A percentile compares a stretch with the other conserved stretches of the same genome.
Conservation (phyloP, 2,797 vertebrate genomes). For the Semaprochilodus insignis region DNA sequence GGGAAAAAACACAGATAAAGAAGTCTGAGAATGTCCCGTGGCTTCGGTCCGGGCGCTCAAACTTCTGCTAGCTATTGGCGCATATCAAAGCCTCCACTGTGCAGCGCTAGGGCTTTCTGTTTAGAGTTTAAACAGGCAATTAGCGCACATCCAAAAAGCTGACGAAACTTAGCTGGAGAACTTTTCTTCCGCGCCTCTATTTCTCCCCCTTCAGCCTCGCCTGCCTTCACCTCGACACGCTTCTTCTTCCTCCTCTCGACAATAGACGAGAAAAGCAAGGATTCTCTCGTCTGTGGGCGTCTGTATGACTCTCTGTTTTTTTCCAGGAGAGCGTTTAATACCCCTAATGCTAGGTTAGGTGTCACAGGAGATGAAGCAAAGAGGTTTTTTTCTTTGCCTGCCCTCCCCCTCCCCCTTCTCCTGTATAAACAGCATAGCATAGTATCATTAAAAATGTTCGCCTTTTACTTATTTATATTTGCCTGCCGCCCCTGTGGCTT, state of each 20-base stretch:
- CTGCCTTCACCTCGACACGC: slow-evolving; percentile 71
- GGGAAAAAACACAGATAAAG: slow-evolving; percentile 15
- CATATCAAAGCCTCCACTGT: slow-evolving; percentile 41
- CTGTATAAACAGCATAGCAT: slow-evolving; percentile 67
- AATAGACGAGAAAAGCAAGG: slow-evolving; percentile 61
- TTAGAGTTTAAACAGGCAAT: slow-evolving; percentile 57
- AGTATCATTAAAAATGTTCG: slow-evolving; percentile 78
- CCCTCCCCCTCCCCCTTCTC: slow-evolving; percentile 36
- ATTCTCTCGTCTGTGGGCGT: slow-evolving; percentile 68
- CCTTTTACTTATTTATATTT: slow-evolving; percentile 72
- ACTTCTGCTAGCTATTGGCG: slow-evolving; percentile 14
- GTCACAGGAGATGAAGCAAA: slow-evolving; percentile 75
- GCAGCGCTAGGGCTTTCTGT: slow-evolving; percentile 22
- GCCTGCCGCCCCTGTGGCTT: slow-evolving; percentile 72
- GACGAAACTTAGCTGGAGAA: slow-evolving; percentile 41
- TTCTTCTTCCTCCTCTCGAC: slow-evolving; percentile 66
- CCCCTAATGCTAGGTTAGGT: slow-evolving; percentile 77
- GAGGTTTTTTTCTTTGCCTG: slow-evolving; percentile 44
- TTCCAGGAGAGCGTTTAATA: slow-evolving; percentile 73
- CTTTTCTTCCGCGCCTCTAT: slow-evolving; percentile 57
- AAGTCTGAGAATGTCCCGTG: slow-evolving; percentile 23
- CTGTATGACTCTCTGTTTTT: slow-evolving; percentile 22
- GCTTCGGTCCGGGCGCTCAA: slow-evolving; percentile 26
- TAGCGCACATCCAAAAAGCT: slow-evolving; percentile 45
- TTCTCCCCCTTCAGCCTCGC: slow-evolving; percentile 60